phyloP scores from a whole-genome alignment of 2,113 vertebrate species.

The Zosterops pallidus region DNA sequence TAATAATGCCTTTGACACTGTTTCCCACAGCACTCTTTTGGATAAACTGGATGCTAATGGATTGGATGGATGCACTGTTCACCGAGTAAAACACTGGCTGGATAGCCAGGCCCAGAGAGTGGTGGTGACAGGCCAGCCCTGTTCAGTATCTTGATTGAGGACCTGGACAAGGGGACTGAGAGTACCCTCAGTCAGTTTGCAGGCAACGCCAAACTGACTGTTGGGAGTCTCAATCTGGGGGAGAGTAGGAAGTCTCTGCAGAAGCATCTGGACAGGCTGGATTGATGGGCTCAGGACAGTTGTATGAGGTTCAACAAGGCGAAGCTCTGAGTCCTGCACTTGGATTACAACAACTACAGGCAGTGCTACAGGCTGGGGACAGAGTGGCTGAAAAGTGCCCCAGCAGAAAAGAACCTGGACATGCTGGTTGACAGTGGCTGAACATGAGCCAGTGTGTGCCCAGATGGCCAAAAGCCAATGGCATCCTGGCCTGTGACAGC shows the following conservation, averaged over 20 bases:
- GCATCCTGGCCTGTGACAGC: neutral
- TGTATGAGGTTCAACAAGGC: neutral
- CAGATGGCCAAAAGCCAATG: neutral
- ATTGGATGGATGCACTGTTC: neutral
- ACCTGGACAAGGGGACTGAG: neutral
- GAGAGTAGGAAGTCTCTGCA: neutral
- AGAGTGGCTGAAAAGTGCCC: fast-evolving
- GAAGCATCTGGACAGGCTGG: neutral
- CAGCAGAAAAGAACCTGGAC: neutral
- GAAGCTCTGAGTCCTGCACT: neutral
- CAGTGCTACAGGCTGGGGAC: neutral
- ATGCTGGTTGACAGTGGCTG: neutral
- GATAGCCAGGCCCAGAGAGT: neutral
- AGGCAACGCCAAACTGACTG: neutral
- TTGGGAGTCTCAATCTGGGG: fast-evolving
- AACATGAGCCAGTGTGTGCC: neutral
- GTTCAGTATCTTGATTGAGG: neutral
- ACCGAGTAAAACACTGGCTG: neutral
- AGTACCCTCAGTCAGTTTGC: neutral
- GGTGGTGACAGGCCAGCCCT: neutral
- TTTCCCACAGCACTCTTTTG: neutral
- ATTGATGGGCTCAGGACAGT: fast-evolving
- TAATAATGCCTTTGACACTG: neutral
- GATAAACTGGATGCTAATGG: neutral
- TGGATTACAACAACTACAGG: neutral